Evolutionary conservation across 1,140 invertebrate species (phyloP), one percentile per base, ranked within the genome.

Genomic region (Solenopsis fugax): DNA sequence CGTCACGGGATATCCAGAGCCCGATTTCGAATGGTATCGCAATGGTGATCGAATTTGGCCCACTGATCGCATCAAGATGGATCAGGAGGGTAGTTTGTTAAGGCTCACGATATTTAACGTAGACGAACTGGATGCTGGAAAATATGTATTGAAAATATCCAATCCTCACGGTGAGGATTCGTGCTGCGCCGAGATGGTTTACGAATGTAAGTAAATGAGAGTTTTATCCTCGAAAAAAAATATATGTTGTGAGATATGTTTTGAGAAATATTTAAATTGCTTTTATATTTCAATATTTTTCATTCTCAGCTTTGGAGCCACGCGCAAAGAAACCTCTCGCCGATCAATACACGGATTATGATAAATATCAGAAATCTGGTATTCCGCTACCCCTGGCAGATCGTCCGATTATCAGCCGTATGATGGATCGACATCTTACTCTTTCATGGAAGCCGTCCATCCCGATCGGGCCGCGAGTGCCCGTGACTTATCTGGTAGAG

Each of bases 401-500:
- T 91, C 96, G 96, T 78, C 99, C 99, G 2, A 97, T 98, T 88
- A 98, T 99, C 88, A 97, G 97, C 9, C 96, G 97, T 12, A 98
- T 99, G 97, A 97, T 97, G 76, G 98, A 98, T 91, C 96, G 97
- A 7, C 96, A 97, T 73, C 96, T 98, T 24, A 98, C 98, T 0
- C 95, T 99, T 10, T 98, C 97, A 0, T 99, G 98, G 99, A 97
- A 97, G 90, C 98, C 98, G 4, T 98, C 98, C 5, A 97, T 98
- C 41, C 97, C 98, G 0, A 96, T 97, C 82, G 97, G 97, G 45
- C 97, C 98, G 0, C 95, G 97, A 58, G 96, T 97, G 86, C 98
- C 98, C 0, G 98, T 99, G 29, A 99, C 98, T 5, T 99, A 99
- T 92, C 97, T 98, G 93, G 97, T 99, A 62, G 98, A 99, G 96